phyloP scores from a whole-genome alignment of 2,888 invertebrate species.

The Fabriciana adippe region DNA sequence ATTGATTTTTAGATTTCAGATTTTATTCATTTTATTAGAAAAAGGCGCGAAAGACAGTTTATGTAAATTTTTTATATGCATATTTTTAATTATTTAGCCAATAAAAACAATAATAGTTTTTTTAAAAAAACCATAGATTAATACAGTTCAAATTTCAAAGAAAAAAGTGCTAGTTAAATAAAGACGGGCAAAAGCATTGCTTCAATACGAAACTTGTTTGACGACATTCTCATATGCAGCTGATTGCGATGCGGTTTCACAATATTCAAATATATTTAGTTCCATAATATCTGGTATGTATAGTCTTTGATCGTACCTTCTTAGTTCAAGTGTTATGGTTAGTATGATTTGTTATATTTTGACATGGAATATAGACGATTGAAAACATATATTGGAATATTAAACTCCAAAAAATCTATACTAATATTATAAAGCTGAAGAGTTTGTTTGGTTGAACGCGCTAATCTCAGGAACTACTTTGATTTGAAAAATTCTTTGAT shows the following conservation, averaged over 20 bases:
- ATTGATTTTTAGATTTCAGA: neutral
- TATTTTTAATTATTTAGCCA: no score
- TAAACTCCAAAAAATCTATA: neutral
- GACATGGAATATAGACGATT: neutral
- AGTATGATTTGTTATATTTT: neutral
- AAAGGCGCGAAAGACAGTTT: no score
- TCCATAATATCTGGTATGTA: slow-evolving; percentile 16
- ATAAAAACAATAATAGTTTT: no score
- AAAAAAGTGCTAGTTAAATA: slow-evolving; percentile 8
- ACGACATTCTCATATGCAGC: slow-evolving; percentile 31
- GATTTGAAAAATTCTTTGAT: no score
- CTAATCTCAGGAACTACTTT: no score
- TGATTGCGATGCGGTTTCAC: slow-evolving; percentile 31
- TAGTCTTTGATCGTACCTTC: neutral
- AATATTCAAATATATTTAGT: slow-evolving; percentile 33
- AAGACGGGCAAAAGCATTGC: slow-evolving; percentile 19
- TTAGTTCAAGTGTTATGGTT: slow-evolving; percentile 7
- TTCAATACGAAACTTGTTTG: slow-evolving; percentile 25
- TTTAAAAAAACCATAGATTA: neutral
- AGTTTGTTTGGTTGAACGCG: no score
- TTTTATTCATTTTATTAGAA: no score
- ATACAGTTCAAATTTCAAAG: neutral
- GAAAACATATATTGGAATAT: neutral
- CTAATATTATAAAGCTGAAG: no score
- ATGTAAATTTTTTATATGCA: neutral